Base-by-base conservation (phyloP, 2,113 vertebrate species). In the Orcinus orca region DNA sequence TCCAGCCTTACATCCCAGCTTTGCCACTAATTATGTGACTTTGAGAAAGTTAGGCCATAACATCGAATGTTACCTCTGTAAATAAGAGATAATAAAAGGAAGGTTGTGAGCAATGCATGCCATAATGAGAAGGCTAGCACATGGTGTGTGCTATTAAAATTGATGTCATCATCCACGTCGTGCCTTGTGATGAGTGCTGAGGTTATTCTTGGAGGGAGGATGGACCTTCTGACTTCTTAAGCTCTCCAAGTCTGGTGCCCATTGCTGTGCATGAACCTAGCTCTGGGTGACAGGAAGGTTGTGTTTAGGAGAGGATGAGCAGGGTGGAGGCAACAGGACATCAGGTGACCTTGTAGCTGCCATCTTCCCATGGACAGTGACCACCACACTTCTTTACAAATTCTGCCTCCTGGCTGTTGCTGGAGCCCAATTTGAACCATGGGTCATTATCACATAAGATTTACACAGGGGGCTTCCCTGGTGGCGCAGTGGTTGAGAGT, bases 71-170 rank as follows among this genome's bases (percentile, higher is more conserved):
- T 58, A 8, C 6, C 33, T 33, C 50, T 55, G 5, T 53, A 8
- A 26, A 86, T 68, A 86, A 15, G 60, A 70, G 5, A 23, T 21
- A 33, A 60, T 23, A 18, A 70, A 79, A 62, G 17, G 10, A 26
- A 50, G 47, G 10, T 14, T 11, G 17, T 44, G 9, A 47, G 60
- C 88, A 26, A 58, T 7, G 8, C 10, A 10, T 55, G 55, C 11
- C n/a, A 4, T 29, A 29, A 23, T 1, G 2, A 62, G 31, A 92
- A 88, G 15, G 11, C 6, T 13, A 36, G 14, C 15, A 33, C 21
- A 41, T 9, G 9, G 63, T 3, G 3, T 8, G 18, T 55, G 10
- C 5, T 67, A 0, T 44, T 5, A 8, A 31, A 13, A 26, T n/a
- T 15, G 4, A 6, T 5, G 41, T 53, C 67, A 50, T 76, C 41